These are phyloP conservation scores for Pantherophis guttatus DNA, from an alignment of 2,113 vertebrate species.

Conservation along the genomic window DNA sequence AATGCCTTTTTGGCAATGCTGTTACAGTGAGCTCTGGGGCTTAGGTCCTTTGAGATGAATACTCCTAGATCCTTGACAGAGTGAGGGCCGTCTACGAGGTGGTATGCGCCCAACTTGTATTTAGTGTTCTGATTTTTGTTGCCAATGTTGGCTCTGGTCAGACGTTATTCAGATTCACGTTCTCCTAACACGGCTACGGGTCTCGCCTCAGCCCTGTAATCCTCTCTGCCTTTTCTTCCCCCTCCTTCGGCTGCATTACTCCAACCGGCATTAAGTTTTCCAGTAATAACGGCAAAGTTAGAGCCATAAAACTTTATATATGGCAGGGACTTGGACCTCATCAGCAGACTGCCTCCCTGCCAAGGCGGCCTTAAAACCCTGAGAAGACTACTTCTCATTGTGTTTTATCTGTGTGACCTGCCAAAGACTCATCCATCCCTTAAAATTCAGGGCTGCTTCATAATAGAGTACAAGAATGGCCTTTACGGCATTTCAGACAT, in stretches of 20 bases:
- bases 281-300: neutral
- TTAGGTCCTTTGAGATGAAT: too few species aligned
- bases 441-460: neutral
- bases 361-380: neutral
- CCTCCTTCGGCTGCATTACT: neutral
- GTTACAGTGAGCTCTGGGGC: too few species aligned
- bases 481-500: neutral
- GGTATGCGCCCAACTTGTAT: too few species aligned
- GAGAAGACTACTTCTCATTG: neutral
- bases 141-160: neutral
- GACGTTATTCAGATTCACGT: slow-evolving; percentile 1
- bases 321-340: neutral
- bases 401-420: neutral
- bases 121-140: too few species aligned
- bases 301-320: neutral
- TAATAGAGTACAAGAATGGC: neutral
- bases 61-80: too few species aligned
- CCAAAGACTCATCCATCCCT: neutral
- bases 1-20: too few species aligned
- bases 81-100: too few species aligned
- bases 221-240: neutral
- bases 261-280: neutral
- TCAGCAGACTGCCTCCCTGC: too few species aligned
- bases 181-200: slow-evolving; percentile 4
- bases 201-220: neutral